These are phyloP conservation scores for Phalacrocorax aristotelis DNA, from an alignment of 2,113 vertebrate genomes.

Conservation along the genomic window DNA sequence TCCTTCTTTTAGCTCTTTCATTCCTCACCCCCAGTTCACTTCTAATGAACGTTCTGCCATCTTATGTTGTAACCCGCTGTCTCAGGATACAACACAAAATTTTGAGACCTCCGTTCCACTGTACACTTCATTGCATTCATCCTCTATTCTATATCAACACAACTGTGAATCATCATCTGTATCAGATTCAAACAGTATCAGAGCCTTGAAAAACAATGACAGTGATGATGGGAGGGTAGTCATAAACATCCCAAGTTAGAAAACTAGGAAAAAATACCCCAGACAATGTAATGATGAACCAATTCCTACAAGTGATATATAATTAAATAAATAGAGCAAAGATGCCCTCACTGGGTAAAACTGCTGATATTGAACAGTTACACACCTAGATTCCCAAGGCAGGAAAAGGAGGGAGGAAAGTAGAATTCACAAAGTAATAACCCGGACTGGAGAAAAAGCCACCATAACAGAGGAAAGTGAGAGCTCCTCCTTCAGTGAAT, in stretches of 20 bases:
- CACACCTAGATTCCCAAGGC: neutral
- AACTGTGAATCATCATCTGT: neutral
- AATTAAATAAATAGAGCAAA: neutral
- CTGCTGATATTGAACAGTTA: neutral
- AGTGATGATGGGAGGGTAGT: too few species aligned
- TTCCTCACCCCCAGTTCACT: neutral
- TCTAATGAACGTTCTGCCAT: neutral
- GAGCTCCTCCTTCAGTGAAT: neutral
- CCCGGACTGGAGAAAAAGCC: neutral
- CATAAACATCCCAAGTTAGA: neutral
- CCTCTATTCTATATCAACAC: neutral
- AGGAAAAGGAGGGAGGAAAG: accelerated
- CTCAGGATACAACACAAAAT: neutral
- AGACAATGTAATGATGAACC: neutral
- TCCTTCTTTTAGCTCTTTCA: neutral
- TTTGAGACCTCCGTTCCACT: neutral
- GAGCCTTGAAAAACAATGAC: neutral
- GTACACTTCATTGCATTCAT: neutral
- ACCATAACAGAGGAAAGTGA: neutral
- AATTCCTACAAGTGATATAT: neutral
- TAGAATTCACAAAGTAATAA: neutral
- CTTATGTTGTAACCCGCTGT: neutral
- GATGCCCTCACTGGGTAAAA: neutral
- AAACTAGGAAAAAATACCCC: neutral
- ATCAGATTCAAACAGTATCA: neutral